Evolutionary conservation across 2,888 invertebrate genomes (phyloP), one percentile per base, ranked within the genome.

Genomic region (Epiperipatus broadwayi): DNA sequence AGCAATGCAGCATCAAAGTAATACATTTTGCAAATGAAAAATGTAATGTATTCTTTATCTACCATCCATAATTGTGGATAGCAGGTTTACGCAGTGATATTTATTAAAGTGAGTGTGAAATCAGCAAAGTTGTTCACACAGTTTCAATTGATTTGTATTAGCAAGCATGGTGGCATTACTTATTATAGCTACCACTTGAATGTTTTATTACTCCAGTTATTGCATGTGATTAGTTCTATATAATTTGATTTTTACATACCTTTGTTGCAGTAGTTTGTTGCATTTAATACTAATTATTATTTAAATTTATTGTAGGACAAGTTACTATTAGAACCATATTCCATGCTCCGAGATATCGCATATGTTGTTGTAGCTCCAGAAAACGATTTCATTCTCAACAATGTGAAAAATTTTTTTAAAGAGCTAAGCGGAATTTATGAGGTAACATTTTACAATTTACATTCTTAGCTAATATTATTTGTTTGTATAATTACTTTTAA

Each of bases 361-460:
- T 99, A 95, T 57, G 71, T 93, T 27, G 85, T 93, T 5, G 72
- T 97, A 0, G 78, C 87, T 21, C 91, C 95, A 0, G 93, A 95
- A 53, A 80, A 76, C 53, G 81, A 85, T 40, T 75, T 73, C 46
- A 69, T 89, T 25, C 62, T 79, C 35, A 71, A 71, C 29, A 74
- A 76, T 51, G 75, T 85, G 3, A 71, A 75, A 47, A 71, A 72
- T 5, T 95, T 85, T 68, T 91, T 93, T 68, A 75, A 79, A 42
- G 91, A 93, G 57, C 66, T 95, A 28, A 84, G 84, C 44, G 75
- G 80, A 32, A 76, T 80, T 38, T 97, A 97, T 60, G 95, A 97
- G 60, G 67, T 68, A 45, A 54, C n/a, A n/a, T n/a, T n/a, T n/a
- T n/a, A n/a, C n/a, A n/a, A 54, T 45, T 15, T 16, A 15, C 12